A percentile compares a stretch with the other conserved stretches of the same genome.
Evolutionary conservation across 2,113 vertebrate species (phyloP).

Genomic region (Labrus mixtus): DNA sequence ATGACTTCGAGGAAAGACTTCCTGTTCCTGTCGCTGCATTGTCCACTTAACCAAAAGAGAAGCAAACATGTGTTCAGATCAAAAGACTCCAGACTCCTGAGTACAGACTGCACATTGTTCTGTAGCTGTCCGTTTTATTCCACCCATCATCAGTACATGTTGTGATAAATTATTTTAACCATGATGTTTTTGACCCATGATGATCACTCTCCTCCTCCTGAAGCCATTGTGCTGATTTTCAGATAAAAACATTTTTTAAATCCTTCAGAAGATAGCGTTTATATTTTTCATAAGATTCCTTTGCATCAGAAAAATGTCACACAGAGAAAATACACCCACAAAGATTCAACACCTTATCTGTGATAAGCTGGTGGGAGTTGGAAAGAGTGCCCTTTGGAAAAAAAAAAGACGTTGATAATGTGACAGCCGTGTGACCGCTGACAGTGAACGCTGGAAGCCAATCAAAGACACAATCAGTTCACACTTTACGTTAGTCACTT

Average conservation of each 20-base stretch:
- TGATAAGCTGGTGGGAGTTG: constrained; percentile 26
- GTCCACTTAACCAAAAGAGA: too few species aligned
- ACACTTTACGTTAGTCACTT: constrained; percentile 33
- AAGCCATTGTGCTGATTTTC: not conserved
- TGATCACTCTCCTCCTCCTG: not conserved
- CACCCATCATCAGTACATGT: too few species aligned
- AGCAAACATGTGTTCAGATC: too few species aligned
- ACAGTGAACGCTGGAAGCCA: not conserved
- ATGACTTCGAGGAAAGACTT: too few species aligned
- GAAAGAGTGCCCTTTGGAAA: constrained; percentile 44
- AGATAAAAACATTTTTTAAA: too few species aligned
- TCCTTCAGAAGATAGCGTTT: not conserved
- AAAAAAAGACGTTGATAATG: constrained; percentile 21
- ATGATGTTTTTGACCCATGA: not conserved
- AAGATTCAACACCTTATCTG: constrained; percentile 3
- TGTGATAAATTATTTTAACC: too few species aligned
- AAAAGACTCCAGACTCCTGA: too few species aligned
- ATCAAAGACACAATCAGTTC: constrained; percentile 26
- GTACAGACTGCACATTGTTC: too few species aligned
- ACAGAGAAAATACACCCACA: constrained; percentile 18
- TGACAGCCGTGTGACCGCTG: constrained; percentile 10
- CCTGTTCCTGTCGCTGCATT: too few species aligned
- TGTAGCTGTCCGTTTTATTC: too few species aligned
- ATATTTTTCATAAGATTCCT: not conserved
- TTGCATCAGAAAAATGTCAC: constrained; percentile 6